Conservation (phyloP, 2,113 vertebrate species). For the Salvelinus namaycush region DNA sequence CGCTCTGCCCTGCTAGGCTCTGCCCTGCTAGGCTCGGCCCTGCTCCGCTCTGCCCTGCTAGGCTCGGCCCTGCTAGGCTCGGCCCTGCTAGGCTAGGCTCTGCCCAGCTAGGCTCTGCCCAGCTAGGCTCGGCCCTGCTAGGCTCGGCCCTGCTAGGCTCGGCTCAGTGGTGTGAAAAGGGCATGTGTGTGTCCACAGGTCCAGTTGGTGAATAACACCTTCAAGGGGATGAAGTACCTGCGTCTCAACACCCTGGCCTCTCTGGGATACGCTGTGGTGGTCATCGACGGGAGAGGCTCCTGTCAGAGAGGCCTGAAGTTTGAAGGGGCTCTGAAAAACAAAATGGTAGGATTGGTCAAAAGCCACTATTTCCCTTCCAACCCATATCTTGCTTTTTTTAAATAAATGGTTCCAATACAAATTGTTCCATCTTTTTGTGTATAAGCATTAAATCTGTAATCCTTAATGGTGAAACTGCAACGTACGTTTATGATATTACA, state of each 20-base stretch:
- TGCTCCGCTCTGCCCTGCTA: no score
- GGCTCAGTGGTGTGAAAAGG: slow-evolving; percentile 78
- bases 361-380: neutral
- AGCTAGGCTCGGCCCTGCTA: slow-evolving; percentile 72
- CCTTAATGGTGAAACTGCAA: no score
- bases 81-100: no score
- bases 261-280: slow-evolving; percentile 92
- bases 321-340: slow-evolving; percentile 96
- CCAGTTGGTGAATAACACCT: slow-evolving; percentile 96
- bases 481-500: no score
- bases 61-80: no score
- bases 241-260: slow-evolving; percentile 92
- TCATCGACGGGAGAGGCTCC: slow-evolving; percentile 93
- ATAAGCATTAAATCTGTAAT: no score
- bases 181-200: slow-evolving; percentile 71
- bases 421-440: no score
- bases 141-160: slow-evolving; percentile 54
- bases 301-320: slow-evolving; percentile 94
- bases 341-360: slow-evolving; percentile 80
- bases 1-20: slow-evolving; percentile 59
- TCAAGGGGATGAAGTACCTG: slow-evolving; percentile 96
- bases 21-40: no score
- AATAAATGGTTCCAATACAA: no score
- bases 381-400: no score
- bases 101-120: no score